These are phyloP conservation scores for Plusia festucae DNA, from an alignment of 2,888 invertebrate genomes.

Conservation along the genomic window DNA sequence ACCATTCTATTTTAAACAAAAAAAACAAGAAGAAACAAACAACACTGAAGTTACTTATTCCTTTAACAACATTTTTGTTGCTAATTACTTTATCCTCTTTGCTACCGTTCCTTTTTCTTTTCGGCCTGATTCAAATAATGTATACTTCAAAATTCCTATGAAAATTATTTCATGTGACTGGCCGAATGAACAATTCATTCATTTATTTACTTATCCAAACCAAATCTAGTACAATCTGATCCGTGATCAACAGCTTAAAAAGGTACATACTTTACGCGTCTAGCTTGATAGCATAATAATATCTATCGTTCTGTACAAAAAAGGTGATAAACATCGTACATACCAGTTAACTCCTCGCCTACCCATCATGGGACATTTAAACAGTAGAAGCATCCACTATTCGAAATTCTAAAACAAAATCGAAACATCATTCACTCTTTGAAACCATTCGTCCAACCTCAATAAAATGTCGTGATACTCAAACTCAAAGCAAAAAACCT, in stretches of 20 bases:
- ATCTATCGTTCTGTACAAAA: too few relatives aligned
- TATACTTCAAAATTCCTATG: neutral
- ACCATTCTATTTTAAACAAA: neutral
- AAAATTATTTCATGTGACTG: too few relatives aligned
- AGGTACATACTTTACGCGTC: too few relatives aligned
- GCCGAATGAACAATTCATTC: neutral
- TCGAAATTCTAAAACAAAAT: neutral
- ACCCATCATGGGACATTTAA: neutral
- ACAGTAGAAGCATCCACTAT: neutral
- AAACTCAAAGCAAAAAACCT: constrained; percentile 79
- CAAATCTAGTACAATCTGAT: too few relatives aligned
- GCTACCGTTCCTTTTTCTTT: neutral
- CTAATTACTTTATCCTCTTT: constrained; percentile 6
- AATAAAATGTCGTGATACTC: constrained; percentile 65
- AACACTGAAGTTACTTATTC: neutral
- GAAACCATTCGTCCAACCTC: constrained; percentile 39
- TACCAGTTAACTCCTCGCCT: too few relatives aligned
- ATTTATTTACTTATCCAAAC: neutral
- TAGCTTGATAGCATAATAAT: too few relatives aligned
- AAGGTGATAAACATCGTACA: too few relatives aligned
- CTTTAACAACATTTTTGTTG: constrained; percentile 1
- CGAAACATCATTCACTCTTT: neutral
- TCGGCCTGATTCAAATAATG: neutral
- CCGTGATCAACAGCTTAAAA: too few relatives aligned
- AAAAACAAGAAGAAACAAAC: neutral